phyloP scores from a whole-genome alignment of 2,113 vertebrate genomes.

The Solea solea region DNA sequence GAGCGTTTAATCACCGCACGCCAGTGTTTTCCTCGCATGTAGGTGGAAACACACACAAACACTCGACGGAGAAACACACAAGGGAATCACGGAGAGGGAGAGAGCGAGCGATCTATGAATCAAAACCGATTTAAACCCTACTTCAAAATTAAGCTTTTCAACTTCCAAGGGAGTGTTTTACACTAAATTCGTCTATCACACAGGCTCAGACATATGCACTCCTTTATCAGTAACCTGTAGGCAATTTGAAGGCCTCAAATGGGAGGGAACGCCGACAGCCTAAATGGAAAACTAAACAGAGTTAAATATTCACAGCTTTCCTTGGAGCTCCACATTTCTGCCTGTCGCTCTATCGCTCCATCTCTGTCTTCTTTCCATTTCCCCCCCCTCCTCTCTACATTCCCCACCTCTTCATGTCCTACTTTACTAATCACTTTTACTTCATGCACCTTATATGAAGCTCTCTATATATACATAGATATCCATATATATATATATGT shows the following conservation, averaged over 20 bases:
- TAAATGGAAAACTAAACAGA: conserved; percentile 62
- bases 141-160: too few species aligned
- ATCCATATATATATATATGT: too few species aligned
- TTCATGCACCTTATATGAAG: neutral
- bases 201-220: neutral
- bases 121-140: too few species aligned
- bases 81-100: too few species aligned
- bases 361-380: conserved; percentile 17
- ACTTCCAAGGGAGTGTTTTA: too few species aligned
- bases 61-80: neutral
- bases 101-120: too few species aligned
- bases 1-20: conserved; percentile 4
- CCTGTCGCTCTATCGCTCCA: conserved; percentile 3
- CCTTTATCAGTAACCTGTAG: conserved; percentile 44
- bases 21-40: neutral
- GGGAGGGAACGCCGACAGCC: conserved; percentile 22
- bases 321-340: conserved; percentile 2
- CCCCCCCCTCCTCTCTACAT: neutral
- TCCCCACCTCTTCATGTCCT: conserved; percentile 8
- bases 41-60: neutral
- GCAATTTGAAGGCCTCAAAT: conserved; percentile 35
- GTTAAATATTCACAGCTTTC: conserved; percentile 65
- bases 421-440: conserved; percentile 37
- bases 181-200: neutral
- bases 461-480: too few species aligned